These are phyloP conservation scores for Lutraria lutraria DNA, from an alignment of 2,888 invertebrate species.

Conservation along the genomic window DNA sequence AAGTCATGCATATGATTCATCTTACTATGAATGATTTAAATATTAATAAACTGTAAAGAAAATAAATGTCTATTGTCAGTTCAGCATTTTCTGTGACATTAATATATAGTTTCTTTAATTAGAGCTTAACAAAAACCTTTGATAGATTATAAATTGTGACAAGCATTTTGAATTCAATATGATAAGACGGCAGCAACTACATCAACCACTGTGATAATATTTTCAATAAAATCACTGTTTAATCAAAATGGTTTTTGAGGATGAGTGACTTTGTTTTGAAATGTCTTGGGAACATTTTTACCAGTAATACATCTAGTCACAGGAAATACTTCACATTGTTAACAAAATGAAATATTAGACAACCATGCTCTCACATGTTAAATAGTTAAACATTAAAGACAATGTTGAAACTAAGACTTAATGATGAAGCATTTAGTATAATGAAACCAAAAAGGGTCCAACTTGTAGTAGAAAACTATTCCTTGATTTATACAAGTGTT, in stretches of 20 bases:
- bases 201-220: too few species aligned
- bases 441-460: background rate
- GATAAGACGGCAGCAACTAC: too few species aligned
- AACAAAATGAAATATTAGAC: slow-evolving; percentile 15
- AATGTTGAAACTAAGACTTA: background rate
- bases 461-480: background rate
- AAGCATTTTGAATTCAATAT: background rate
- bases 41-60: background rate
- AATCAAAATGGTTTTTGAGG: background rate
- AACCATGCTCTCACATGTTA: background rate
- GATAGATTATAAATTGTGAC: background rate
- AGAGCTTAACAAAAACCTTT: background rate
- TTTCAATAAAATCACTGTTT: too few species aligned
- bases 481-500: too few species aligned
- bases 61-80: background rate
- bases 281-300: too few species aligned
- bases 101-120: background rate
- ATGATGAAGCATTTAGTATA: slow-evolving; percentile 6
- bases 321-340: background rate
- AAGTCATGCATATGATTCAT: slow-evolving; percentile 17
- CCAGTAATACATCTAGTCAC: background rate
- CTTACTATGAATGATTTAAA: background rate
- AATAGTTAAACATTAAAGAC: background rate
- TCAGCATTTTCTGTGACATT: background rate
- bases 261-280: background rate